A percentile compares a stretch with the other conserved stretches of the same genome.
These are phyloP conservation scores for Drosophila anomelani DNA, from an alignment of 2,888 invertebrate genomes.

Conservation along the genomic window DNA sequence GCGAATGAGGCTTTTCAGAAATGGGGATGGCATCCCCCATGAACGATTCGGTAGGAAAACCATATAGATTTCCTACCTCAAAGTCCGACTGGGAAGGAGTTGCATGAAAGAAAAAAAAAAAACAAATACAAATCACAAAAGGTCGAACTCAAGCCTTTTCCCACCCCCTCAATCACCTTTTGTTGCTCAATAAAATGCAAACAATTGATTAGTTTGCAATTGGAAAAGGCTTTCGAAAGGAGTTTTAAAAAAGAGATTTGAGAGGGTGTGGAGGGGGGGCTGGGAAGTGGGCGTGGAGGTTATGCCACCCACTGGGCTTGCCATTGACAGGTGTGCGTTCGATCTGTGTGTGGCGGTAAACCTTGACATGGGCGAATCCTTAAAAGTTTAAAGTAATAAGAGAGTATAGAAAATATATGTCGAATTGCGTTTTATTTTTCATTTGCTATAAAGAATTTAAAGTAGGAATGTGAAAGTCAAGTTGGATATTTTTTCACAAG, in stretches of 20 bases:
- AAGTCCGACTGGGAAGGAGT: too few relatives aligned
- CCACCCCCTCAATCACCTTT: constrained; percentile 44
- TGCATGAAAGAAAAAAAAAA: constrained; percentile 10
- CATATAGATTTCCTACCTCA: too few relatives aligned
- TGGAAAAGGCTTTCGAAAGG: constrained; percentile 55
- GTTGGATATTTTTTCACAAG: neutral
- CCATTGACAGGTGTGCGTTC: constrained; percentile 70
- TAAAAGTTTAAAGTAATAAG: neutral
- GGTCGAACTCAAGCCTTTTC: constrained; percentile 76
- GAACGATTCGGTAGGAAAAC: too few relatives aligned
- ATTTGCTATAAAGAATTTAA: neutral
- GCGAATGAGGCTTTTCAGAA: too few relatives aligned
- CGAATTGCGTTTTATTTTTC: neutral
- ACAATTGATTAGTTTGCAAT: constrained; percentile 83
- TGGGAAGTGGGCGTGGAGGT: constrained; percentile 29
- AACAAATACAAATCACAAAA: constrained; percentile 61
- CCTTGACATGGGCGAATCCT: neutral
- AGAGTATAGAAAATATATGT: neutral
- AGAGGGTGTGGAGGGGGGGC: neutral
- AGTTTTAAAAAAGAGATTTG: neutral
- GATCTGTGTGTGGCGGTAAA: neutral
- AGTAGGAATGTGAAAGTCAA: neutral
- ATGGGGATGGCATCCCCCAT: too few relatives aligned
- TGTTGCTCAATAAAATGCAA: constrained; percentile 79
- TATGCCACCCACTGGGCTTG: constrained; percentile 30